Percentiles rank a stretch among this genome's conserved stretches.
phyloP scores from a whole-genome alignment of 64 coral and sea anemone species.

The Anthopleura sola region DNA sequence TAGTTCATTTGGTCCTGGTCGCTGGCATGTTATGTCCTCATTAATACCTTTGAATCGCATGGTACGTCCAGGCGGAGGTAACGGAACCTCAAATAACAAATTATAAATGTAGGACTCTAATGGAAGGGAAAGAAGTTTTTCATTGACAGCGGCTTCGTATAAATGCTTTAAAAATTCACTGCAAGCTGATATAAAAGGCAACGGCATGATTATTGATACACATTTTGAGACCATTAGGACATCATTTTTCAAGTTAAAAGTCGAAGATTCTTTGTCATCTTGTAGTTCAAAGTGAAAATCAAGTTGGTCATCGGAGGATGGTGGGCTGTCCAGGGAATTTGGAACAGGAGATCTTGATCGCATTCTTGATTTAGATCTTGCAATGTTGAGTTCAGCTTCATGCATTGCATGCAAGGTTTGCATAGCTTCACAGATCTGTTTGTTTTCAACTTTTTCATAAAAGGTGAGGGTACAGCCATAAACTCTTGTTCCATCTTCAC shows the following conservation, averaged over 20 bases:
- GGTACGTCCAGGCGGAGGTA: constrained; percentile 84
- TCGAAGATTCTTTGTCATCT: constrained; percentile 11
- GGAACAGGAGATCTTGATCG: constrained; percentile 58
- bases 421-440: constrained; percentile 85
- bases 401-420: constrained; percentile 88
- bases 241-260: constrained; percentile 72
- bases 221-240: constrained; percentile 83
- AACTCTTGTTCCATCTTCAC: constrained; percentile 95
- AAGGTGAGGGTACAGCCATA: constrained; percentile 87
- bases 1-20: constrained; percentile 87
- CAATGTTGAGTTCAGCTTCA: constrained; percentile 71
- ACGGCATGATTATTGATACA: constrained; percentile 71
- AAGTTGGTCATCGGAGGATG: not conserved
- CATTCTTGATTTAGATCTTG: constrained; percentile 42
- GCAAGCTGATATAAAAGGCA: constrained; percentile 88
- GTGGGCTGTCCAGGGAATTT: constrained; percentile 42
- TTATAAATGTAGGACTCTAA: constrained; percentile 97
- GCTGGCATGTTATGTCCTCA: constrained; percentile 75
- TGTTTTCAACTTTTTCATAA: constrained; percentile 79
- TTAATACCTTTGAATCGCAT: constrained; percentile 86
- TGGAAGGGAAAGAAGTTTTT: constrained; percentile 53
- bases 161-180: constrained; percentile 69
- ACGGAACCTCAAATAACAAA: constrained; percentile 89
- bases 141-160: constrained; percentile 45
- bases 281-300: constrained; percentile 2